These are phyloP conservation scores for Exaiptasia diaphana DNA, from an alignment of 64 coral and sea anemone species.

Conservation along the genomic window DNA sequence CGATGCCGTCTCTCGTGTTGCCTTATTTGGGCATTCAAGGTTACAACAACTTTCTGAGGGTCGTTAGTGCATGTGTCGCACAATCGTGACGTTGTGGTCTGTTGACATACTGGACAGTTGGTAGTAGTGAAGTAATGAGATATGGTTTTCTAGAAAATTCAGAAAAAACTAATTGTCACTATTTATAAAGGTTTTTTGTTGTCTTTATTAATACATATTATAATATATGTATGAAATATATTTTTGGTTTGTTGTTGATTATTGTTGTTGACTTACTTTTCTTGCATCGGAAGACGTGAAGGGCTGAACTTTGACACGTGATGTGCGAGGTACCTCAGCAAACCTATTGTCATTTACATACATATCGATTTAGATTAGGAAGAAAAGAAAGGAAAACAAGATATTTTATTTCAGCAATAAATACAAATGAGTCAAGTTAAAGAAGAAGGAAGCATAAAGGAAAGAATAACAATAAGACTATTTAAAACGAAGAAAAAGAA, in stretches of 20 bases:
- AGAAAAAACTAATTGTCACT: neutral
- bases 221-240: neutral
- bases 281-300: neutral
- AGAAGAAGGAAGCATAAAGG: no score
- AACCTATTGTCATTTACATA: no score
- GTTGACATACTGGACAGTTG: conserved; percentile 82
- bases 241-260: neutral
- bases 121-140: conserved; percentile 91
- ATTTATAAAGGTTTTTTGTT: no score
- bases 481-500: no score
- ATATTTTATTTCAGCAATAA: no score
- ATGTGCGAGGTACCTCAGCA: neutral
- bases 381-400: no score
- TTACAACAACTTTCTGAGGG: conserved; percentile 62
- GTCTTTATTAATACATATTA: neutral
- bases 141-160: conserved; percentile 72
- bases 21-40: conserved; percentile 54
- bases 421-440: no score
- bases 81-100: conserved; percentile 64
- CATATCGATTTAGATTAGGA: no score
- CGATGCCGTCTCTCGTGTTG: conserved; percentile 68
- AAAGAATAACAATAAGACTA: no score
- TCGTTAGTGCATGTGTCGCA: conserved; percentile 47
- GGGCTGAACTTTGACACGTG: neutral
- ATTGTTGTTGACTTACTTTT: neutral